Evolutionary conservation across 2,797 vertebrate genomes (phyloP).

Genomic region (Onychomys arenicola): DNA sequence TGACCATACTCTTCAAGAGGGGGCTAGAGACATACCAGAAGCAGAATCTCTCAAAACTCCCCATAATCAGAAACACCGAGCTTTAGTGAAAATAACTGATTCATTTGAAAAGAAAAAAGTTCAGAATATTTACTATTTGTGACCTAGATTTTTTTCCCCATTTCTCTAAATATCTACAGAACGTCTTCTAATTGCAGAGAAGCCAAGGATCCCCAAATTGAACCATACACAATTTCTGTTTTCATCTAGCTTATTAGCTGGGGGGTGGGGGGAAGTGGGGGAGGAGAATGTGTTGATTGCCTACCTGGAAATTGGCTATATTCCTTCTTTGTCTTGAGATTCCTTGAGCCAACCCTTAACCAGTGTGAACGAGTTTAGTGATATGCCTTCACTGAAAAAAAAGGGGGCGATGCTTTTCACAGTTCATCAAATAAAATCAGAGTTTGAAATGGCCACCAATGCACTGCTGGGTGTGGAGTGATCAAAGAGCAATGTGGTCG

Average conservation of each 20-base stretch:
- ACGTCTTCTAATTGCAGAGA: not conserved
- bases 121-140: not conserved
- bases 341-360: not conserved
- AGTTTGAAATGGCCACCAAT: not conserved
- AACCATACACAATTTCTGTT: not conserved
- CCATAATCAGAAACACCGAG: not conserved
- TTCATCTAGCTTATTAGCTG: not conserved
- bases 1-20: slow-evolving; percentile 14
- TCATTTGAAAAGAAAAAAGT: not conserved
- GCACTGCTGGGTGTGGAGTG: not conserved
- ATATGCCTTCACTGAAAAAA: not conserved
- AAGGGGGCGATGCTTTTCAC: not conserved
- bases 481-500: not conserved
- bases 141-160: not conserved
- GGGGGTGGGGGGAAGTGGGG: not conserved
- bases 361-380: not conserved
- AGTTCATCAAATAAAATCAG: slow-evolving; percentile 17
- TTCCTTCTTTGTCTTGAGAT: not conserved
- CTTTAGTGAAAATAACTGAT: not conserved
- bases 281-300: not conserved
- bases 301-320: not conserved
- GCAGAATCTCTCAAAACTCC: slow-evolving; percentile 7
- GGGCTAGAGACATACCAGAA: not conserved
- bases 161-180: slow-evolving; percentile 20
- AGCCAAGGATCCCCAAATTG: not conserved